Evolutionary conservation across 2,113 vertebrate species (phyloP).

Genomic region (Tetrax tetrax): DNA sequence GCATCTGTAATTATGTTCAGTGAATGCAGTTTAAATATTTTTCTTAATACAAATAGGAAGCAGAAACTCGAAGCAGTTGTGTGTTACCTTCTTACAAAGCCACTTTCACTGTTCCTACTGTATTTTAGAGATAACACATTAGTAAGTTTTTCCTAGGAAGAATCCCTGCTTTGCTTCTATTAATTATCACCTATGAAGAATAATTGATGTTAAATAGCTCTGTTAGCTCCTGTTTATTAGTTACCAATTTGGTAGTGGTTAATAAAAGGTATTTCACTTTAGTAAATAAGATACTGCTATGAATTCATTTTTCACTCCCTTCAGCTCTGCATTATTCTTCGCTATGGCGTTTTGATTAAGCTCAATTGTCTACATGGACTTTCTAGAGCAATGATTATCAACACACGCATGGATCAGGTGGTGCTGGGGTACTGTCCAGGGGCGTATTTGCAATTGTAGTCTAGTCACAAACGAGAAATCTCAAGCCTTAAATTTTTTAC

Average conservation of each 20-base stretch:
- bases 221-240: not conserved
- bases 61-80: not conserved
- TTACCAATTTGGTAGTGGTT: not conserved
- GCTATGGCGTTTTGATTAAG: not conserved
- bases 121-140: not conserved
- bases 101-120: not conserved
- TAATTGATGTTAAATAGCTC: not conserved
- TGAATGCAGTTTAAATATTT: conserved; percentile 21
- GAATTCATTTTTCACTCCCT: not conserved
- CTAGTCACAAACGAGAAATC: not conserved
- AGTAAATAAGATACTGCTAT: not conserved
- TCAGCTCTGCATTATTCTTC: not conserved
- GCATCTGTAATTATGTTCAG: not conserved
- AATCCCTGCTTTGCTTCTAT: not conserved
- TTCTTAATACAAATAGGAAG: not conserved
- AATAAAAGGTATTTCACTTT: not conserved
- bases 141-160: not conserved
- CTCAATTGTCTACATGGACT: not conserved
- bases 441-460: not conserved
- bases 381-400: not conserved
- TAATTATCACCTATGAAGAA: not conserved
- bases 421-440: not conserved
- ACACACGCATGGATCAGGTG: not conserved
- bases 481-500: not conserved
- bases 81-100: not conserved